These are phyloP conservation scores for Takifugu ocellatus DNA, from an alignment of 2,797 vertebrate species.

Conservation along the genomic window DNA sequence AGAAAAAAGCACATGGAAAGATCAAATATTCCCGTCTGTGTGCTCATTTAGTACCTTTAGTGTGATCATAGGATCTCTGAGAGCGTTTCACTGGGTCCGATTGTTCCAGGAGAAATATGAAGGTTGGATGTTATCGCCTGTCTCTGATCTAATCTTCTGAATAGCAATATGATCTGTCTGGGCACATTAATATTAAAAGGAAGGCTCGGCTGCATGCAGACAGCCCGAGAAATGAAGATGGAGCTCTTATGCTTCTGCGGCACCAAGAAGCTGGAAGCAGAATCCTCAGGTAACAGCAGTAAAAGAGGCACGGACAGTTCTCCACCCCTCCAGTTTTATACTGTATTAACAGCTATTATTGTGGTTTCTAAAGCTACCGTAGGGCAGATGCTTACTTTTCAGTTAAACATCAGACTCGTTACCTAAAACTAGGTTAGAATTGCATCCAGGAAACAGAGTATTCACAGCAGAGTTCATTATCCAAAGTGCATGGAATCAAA, in stretches of 20 bases:
- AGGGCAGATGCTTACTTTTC: constrained; percentile 12
- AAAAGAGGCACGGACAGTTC: constrained; percentile 28
- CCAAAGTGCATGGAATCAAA: constrained; percentile 54
- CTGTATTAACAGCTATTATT: constrained; percentile 13
- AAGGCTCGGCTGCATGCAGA: constrained; percentile 15
- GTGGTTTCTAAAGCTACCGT: constrained; percentile 39
- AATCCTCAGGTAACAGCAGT: constrained; percentile 10
- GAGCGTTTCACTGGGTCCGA: neutral
- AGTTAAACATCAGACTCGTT: constrained; percentile 31
- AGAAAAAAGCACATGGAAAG: too few species aligned
- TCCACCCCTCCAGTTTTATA: constrained; percentile 16
- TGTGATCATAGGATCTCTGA: constrained; percentile 2
- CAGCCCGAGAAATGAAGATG: constrained; percentile 27
- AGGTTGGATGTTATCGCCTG: neutral
- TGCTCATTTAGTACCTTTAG: constrained; percentile 7
- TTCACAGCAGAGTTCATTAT: constrained; percentile 47
- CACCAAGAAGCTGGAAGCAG: constrained; percentile 5
- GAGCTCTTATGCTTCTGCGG: constrained; percentile 20
- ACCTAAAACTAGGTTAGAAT: constrained; percentile 42
- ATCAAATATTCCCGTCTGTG: constrained; percentile 7
- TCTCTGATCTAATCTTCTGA: constrained; percentile 3
- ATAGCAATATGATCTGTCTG: constrained; percentile 20
- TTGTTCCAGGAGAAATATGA: constrained; percentile 9
- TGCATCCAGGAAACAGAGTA: constrained; percentile 29
- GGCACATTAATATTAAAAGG: constrained; percentile 22